phyloP scores from a whole-genome alignment of 2,888 invertebrate genomes.

The Nowickia ferox region DNA sequence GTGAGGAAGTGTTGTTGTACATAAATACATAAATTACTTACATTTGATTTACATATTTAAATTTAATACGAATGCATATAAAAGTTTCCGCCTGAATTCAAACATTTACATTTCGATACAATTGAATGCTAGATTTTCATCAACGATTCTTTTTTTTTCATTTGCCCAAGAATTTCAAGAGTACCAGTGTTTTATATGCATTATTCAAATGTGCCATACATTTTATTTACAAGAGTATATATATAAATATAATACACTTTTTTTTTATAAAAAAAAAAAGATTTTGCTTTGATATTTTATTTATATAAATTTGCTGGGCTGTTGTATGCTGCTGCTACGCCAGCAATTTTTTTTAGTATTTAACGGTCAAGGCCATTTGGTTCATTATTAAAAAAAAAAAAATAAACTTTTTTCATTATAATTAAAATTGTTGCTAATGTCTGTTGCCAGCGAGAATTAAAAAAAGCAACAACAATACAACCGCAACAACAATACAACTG shows the following conservation, averaged over 20 bases:
- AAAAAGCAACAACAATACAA: background rate
- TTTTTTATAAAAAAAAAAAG: constrained; percentile 3
- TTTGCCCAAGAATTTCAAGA: constrained; percentile 24
- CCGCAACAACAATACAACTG: background rate
- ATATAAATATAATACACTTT: background rate
- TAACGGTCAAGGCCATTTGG: constrained; percentile 70
- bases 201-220: constrained; percentile 7
- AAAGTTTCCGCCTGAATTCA: background rate
- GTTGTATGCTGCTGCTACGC: constrained; percentile 28
- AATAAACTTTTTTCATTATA: constrained; percentile 33
- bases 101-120: background rate
- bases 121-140: constrained; percentile 27
- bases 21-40: too few relatives aligned
- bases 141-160: background rate
- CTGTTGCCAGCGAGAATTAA: constrained; percentile 17
- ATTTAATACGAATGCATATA: too few relatives aligned
- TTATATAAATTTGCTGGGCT: constrained; percentile 38
- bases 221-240: background rate
- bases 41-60: too few relatives aligned
- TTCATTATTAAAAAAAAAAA: constrained; percentile 30
- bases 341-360: constrained; percentile 41
- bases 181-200: background rate
- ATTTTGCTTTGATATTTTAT: constrained; percentile 7
- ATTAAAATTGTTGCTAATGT: constrained; percentile 30
- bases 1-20: too few relatives aligned